A percentile compares a stretch with the other conserved stretches of the same genome.
phyloP scores from a whole-genome alignment of 2,113 vertebrate species.

The Pao palembangensis region DNA sequence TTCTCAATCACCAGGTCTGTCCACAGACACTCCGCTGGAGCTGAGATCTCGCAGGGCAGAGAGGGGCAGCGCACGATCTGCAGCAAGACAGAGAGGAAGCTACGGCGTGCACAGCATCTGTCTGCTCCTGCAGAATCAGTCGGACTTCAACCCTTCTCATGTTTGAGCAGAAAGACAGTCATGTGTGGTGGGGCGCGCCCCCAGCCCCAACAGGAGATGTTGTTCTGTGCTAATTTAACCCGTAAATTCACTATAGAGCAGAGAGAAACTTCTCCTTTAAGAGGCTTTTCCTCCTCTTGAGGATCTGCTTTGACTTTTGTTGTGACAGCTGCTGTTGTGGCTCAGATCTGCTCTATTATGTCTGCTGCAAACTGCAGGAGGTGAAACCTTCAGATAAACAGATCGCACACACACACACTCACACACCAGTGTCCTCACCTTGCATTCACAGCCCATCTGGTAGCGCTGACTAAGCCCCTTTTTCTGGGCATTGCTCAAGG shows the following conservation, averaged over 20 bases:
- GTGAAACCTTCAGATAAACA: constrained; percentile 5
- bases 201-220: no score
- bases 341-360: constrained; percentile 22
- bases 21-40: constrained; percentile 95
- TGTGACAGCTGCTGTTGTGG: constrained; percentile 14
- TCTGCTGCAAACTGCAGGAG: constrained; percentile 20
- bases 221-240: no score
- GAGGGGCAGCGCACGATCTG: constrained; percentile 93
- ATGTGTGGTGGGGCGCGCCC: no score
- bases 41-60: constrained; percentile 87
- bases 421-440: constrained; percentile 74
- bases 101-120: no score
- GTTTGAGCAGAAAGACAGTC: no score
- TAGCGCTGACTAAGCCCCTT: constrained; percentile 97
- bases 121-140: no score
- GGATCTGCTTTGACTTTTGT: not conserved
- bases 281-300: no score
- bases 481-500: constrained; percentile 92
- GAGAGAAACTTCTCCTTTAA: no score
- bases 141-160: no score
- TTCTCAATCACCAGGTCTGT: constrained; percentile 98
- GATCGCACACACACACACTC: no score
- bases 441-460: constrained; percentile 98
- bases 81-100: constrained; percentile 35
- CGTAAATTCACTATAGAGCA: no score